phyloP scores from a whole-genome alignment of 2,888 invertebrate species.

The Argyresthia albistria region DNA sequence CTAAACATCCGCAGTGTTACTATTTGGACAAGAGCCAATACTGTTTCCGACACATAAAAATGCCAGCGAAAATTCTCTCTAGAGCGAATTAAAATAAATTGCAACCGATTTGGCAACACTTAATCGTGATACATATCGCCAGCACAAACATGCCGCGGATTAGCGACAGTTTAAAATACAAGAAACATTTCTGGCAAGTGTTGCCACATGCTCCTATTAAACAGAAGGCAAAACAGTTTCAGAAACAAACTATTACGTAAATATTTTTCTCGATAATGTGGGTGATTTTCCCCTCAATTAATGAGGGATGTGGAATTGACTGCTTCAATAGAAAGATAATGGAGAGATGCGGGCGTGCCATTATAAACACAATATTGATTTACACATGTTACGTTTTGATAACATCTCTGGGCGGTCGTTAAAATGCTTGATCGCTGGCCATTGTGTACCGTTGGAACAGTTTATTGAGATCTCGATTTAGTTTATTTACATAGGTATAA shows the following conservation, averaged over 20 bases:
- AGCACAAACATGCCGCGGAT: conserved; percentile 52
- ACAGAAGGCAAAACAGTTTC: background rate
- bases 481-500: conserved; percentile 3
- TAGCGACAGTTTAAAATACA: conserved; percentile 53
- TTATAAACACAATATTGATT: conserved; percentile 28
- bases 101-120: conserved; percentile 71
- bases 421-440: too few relatives aligned
- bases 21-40: conserved; percentile 61
- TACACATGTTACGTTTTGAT: conserved; percentile 18
- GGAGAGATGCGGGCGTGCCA: background rate
- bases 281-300: background rate
- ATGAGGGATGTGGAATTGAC: too few relatives aligned
- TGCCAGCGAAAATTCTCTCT: conserved; percentile 63
- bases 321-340: background rate
- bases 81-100: conserved; percentile 71
- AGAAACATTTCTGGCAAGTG: conserved; percentile 8
- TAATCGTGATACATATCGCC: conserved; percentile 68
- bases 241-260: too few relatives aligned
- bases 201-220: background rate
- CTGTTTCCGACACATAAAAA: conserved; percentile 71
- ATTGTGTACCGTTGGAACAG: too few relatives aligned
- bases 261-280: conserved; percentile 7
- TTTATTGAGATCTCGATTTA: too few relatives aligned
- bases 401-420: background rate
- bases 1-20: conserved; percentile 65